phyloP scores from a whole-genome alignment of 2,888 invertebrate species.

The Rotaria magnacalcarata region DNA sequence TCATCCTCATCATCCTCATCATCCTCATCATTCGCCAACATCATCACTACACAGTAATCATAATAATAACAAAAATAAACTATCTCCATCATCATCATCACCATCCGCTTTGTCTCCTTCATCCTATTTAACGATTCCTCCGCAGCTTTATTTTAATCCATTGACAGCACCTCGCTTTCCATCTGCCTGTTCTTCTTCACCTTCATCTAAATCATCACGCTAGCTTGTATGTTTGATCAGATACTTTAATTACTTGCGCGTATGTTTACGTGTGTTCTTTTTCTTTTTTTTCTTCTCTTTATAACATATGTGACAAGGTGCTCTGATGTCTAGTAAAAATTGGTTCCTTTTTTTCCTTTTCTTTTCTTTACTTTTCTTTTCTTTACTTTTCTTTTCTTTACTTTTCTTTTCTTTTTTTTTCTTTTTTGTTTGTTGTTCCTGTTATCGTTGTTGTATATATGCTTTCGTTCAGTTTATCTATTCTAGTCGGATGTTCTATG shows the following conservation, averaged over 20 bases:
- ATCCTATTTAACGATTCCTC: not conserved
- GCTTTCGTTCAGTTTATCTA: slow-evolving; percentile 28
- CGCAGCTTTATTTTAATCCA: slow-evolving; percentile 34
- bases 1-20: not conserved
- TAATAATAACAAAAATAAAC: slow-evolving; percentile 16
- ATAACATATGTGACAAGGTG: slow-evolving; percentile 26
- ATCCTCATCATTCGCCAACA: slow-evolving; percentile 3
- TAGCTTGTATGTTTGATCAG: slow-evolving; percentile 15
- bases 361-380: no score
- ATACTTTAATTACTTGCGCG: not conserved
- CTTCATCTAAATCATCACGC: slow-evolving; percentile 18
- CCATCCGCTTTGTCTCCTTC: slow-evolving; percentile 12
- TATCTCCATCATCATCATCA: not conserved
- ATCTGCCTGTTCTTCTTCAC: not conserved
- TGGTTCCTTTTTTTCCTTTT: not conserved
- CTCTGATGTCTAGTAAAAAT: slow-evolving; percentile 25
- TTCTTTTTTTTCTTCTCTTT: not conserved
- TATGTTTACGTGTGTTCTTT: no score
- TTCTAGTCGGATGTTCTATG: slow-evolving; percentile 34
- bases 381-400: not conserved
- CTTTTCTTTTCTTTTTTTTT: not conserved
- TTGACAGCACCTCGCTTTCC: slow-evolving; percentile 19
- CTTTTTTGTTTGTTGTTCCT: not conserved
- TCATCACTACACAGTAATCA: not conserved
- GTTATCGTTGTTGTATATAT: slow-evolving; percentile 20